Conservation (phyloP, 2,113 vertebrate genomes). For the Athene noctua region DNA sequence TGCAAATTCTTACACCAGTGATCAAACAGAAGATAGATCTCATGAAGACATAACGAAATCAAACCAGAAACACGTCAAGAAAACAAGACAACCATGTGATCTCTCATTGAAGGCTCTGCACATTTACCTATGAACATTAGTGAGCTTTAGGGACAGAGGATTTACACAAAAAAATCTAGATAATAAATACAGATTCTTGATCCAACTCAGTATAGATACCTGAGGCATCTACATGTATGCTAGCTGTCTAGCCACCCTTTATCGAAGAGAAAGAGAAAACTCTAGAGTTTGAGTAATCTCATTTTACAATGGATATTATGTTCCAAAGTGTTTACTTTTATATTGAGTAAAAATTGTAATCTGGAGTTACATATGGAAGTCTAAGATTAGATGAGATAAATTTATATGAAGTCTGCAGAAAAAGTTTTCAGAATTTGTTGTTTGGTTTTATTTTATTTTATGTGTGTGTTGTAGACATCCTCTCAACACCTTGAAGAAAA, state of each 20-base stretch:
- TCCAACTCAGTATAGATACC: not conserved
- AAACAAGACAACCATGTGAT: not conserved
- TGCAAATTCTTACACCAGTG: not conserved
- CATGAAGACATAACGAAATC: not conserved
- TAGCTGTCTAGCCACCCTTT: not conserved
- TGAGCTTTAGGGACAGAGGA: not conserved
- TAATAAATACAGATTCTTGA: not conserved
- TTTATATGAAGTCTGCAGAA: not conserved
- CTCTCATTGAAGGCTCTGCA: not conserved
- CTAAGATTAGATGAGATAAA: not conserved
- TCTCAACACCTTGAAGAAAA: not conserved
- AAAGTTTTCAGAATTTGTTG: not conserved
- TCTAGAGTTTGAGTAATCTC: not conserved
- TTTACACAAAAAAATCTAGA: not conserved
- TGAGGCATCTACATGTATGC: not conserved
- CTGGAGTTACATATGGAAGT: not conserved
- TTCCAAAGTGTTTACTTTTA: not conserved
- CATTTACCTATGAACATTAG: not conserved
- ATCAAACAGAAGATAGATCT: not conserved
- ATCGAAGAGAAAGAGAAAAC: not conserved
- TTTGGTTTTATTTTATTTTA: not conserved
- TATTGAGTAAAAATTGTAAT: not conserved
- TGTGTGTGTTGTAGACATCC: not conserved
- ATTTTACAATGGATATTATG: not conserved
- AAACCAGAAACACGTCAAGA: not conserved